Evolutionary conservation across 2,113 vertebrate genomes (phyloP).

Genomic region (Limnothrissa miodon): DNA sequence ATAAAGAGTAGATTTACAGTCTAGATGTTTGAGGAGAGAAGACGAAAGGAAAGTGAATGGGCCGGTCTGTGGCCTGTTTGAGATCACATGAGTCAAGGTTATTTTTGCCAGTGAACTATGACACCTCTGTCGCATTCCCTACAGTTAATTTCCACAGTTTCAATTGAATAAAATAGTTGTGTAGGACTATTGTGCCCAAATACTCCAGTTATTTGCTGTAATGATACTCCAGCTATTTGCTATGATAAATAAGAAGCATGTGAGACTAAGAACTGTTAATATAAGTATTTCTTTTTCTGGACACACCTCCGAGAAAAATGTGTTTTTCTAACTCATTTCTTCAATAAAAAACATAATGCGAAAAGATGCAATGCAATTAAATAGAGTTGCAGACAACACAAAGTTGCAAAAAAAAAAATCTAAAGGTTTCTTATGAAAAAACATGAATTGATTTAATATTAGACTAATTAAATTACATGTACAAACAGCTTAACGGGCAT

Average conservation of each 20-base stretch:
- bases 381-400: neutral
- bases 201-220: too few relatives aligned
- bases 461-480: neutral
- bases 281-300: too few relatives aligned
- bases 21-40: neutral
- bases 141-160: neutral
- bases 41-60: neutral
- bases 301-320: too few relatives aligned
- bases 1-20: neutral
- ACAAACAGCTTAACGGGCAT: neutral
- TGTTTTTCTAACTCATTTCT: too few relatives aligned
- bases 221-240: too few relatives aligned
- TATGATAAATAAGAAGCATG: neutral
- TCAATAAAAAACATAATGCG: neutral
- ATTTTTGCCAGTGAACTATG: neutral
- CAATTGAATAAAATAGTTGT: neutral
- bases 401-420: neutral
- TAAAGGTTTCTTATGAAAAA: neutral
- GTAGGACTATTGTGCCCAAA: too few relatives aligned
- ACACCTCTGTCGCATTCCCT: neutral
- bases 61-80: neutral
- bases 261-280: neutral
- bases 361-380: neutral
- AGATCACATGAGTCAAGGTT: conserved; percentile 3
- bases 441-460: neutral